Evolutionary conservation across 2,888 invertebrate species (phyloP).

Genomic region (Cryptocephalus moraei): DNA sequence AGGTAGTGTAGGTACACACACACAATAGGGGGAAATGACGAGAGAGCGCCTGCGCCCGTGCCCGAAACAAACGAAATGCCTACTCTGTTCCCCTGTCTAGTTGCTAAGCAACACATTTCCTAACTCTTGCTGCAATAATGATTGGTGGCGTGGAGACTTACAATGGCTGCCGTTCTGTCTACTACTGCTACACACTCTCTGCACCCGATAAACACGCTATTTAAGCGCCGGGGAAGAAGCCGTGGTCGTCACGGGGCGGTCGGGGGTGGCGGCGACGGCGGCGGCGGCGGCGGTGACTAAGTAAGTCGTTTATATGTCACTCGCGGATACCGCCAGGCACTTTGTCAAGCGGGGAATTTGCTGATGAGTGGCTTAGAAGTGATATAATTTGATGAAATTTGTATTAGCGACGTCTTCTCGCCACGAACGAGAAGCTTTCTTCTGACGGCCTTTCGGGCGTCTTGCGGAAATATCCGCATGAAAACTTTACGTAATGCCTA

Average conservation of each 20-base stretch:
- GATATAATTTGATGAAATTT: slow-evolving; percentile 1
- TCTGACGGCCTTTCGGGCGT: too few species aligned
- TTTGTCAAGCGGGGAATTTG: slow-evolving; percentile 2
- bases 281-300: slow-evolving; percentile 3
- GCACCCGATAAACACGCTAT: slow-evolving; percentile 34
- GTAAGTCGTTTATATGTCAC: slow-evolving; percentile 5
- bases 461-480: too few species aligned
- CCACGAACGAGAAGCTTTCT: not conserved
- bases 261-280: not conserved
- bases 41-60: not conserved
- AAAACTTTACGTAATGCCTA: too few species aligned
- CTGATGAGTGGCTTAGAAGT: slow-evolving; percentile 4
- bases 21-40: too few species aligned
- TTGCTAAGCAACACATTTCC: slow-evolving; percentile 38
- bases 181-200: slow-evolving; percentile 16
- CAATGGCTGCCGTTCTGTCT: slow-evolving; percentile 37
- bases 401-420: not conserved
- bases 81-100: slow-evolving; percentile 15
- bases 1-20: too few species aligned
- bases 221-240: slow-evolving; percentile 13
- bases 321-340: slow-evolving; percentile 2
- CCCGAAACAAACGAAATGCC: slow-evolving; percentile 4
- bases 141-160: slow-evolving; percentile 38
- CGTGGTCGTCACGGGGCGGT: too few species aligned
- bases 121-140: slow-evolving; percentile 39